phyloP scores from a whole-genome alignment of 2,113 vertebrate genomes.

The Epinephelus fuscoguttatus region DNA sequence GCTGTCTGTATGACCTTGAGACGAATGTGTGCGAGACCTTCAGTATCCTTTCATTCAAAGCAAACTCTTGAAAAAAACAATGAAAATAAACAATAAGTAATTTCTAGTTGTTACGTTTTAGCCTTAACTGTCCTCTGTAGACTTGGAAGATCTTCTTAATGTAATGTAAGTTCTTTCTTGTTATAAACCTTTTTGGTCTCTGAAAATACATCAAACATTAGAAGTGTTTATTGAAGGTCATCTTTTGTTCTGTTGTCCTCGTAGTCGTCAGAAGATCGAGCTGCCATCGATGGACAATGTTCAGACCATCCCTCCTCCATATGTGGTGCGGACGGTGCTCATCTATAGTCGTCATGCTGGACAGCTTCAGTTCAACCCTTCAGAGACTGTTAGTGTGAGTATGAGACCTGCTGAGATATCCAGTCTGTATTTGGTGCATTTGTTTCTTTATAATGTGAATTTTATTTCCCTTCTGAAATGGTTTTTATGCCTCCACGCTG shows the following conservation, averaged over 20 bases:
- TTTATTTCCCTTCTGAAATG: background rate
- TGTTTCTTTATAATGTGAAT: background rate
- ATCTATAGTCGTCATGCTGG: constrained; percentile 90
- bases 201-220: background rate
- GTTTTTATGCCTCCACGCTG: too few species aligned
- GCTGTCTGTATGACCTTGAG: constrained; percentile 96
- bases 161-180: constrained; percentile 89
- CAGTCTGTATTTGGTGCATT: background rate
- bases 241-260: constrained; percentile 1
- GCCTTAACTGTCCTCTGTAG: constrained; percentile 75
- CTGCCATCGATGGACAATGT: constrained; percentile 91
- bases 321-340: constrained; percentile 92
- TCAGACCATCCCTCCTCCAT: constrained; percentile 93
- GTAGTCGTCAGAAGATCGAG: constrained; percentile 94
- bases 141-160: constrained; percentile 95
- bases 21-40: constrained; percentile 93
- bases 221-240: background rate
- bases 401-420: too few species aligned
- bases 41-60: constrained; percentile 89
- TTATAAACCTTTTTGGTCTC: background rate
- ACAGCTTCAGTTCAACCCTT: constrained; percentile 89
- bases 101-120: constrained; percentile 41
- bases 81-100: background rate
- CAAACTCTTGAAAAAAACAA: background rate
- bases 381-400: constrained; percentile 90